A percentile compares a stretch with the other conserved stretches of the same genome.
These are phyloP conservation scores for Bruchidius siliquastri DNA, from an alignment of 2,888 invertebrate genomes.

Conservation along the genomic window DNA sequence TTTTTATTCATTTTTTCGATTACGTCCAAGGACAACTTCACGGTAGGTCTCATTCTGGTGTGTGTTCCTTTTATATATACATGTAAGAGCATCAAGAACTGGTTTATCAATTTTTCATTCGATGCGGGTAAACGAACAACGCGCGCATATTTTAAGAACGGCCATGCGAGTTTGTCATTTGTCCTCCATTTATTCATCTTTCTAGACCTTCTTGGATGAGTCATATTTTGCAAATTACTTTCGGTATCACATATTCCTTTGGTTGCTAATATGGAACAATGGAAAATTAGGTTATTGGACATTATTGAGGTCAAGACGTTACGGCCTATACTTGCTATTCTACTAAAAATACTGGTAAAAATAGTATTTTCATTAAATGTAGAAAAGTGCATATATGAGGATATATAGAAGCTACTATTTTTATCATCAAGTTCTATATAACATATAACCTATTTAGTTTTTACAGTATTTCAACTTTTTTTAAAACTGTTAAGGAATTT, in stretches of 20 bases:
- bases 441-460: too few species aligned
- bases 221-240: neutral
- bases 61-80: neutral
- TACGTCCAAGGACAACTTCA: neutral
- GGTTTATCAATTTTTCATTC: neutral
- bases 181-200: neutral
- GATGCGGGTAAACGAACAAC: neutral
- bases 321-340: too few species aligned
- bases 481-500: too few species aligned
- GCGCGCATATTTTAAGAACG: neutral
- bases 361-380: too few species aligned
- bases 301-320: too few species aligned
- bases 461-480: too few species aligned
- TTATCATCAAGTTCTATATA: too few species aligned
- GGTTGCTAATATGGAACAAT: neutral
- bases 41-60: neutral
- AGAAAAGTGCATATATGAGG: too few species aligned
- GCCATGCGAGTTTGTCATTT: neutral
- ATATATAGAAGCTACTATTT: too few species aligned
- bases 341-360: too few species aligned
- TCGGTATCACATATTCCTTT: neutral
- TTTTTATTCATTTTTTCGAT: neutral
- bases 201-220: neutral
- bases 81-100: neutral
- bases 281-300: too few species aligned